Evolutionary conservation across 2,888 invertebrate species (phyloP).

Genomic region (Standfussiana lucernea): DNA sequence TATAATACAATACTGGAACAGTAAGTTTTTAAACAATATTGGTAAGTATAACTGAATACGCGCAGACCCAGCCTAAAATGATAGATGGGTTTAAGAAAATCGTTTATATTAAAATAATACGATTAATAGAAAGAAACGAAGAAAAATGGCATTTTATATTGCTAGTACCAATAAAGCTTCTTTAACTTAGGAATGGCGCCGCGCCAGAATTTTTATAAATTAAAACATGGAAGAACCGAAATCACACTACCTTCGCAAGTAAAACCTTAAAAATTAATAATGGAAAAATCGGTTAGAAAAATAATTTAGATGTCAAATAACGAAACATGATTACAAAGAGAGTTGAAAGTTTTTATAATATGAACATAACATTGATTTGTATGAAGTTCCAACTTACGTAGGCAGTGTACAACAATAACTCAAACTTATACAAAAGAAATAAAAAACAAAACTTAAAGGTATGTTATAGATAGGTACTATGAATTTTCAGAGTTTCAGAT

Average conservation of each 20-base stretch:
- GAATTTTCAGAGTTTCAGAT: constrained; percentile 57
- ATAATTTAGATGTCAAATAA: constrained; percentile 46
- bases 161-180: constrained; percentile 59
- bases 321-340: constrained; percentile 47
- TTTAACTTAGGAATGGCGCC: constrained; percentile 45
- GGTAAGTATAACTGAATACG: constrained; percentile 17
- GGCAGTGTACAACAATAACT: constrained; percentile 55
- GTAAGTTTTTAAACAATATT: constrained; percentile 15
- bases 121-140: constrained; percentile 48
- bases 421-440: constrained; percentile 44
- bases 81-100: constrained; percentile 39
- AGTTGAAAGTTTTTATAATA: constrained; percentile 22
- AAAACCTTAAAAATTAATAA: constrained; percentile 27
- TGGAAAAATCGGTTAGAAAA: constrained; percentile 20
- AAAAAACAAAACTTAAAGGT: constrained; percentile 50
- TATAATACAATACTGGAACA: constrained; percentile 12
- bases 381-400: constrained; percentile 30
- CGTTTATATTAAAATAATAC: constrained; percentile 57
- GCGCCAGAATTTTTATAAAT: constrained; percentile 39
- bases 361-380: constrained; percentile 9
- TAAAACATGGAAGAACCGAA: constrained; percentile 70
- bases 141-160: constrained; percentile 60
- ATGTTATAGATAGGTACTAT: constrained; percentile 40
- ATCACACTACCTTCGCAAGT: constrained; percentile 56
- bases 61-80: constrained; percentile 38